Base-by-base conservation (phyloP, 2,113 vertebrate species). In the Crotalus tigris region DNA sequence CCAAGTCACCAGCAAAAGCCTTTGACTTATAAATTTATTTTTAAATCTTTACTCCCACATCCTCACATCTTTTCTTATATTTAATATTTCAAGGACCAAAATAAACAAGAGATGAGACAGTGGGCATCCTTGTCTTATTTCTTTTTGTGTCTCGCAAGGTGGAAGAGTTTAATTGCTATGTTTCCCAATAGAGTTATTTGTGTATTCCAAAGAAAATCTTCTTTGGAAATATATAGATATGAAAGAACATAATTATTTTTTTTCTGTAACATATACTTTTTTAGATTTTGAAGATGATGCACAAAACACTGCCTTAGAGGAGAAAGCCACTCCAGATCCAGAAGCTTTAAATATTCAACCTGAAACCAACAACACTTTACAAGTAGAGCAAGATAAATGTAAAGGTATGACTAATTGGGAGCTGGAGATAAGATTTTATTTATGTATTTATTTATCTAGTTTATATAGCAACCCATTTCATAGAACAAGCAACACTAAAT, bases 321-420 rank as follows among this genome's bases (percentile, higher is more conserved):
- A 92, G 1, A 95, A 95, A 94, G 89, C 95, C 92, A 96, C 96
- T 9, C 0, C 96, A 87, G 95, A 93, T 64, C 95, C 97, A 0
- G 85, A 94, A 54, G 94, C 39, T 23, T 91, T 91, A 61, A 95
- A 26, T 90, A 96, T 95, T 59, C 95, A 39, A 92, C 93, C 95
- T 92, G 87, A 11, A 21, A 92, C 69, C 7, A 24, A 92, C 19
- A 89, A 95, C 81, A 94, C 95, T 57, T 85, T 96, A 55, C 93
- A 94, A 87, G 96, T 94, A 7, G 96, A 97, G 85, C 59, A 95
- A 91, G 95, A 97, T 91, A 96, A 96, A 46, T 97, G 97, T 85
- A 97, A 96, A 96, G 96, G 97, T 97, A 92, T 0, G 54, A 39
- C 12, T 87, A 81, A 64, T 33, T 59, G 90, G 5, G 26, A 86